phyloP scores from a whole-genome alignment of 1,140 invertebrate genomes.

The Dendroctonus valens region DNA sequence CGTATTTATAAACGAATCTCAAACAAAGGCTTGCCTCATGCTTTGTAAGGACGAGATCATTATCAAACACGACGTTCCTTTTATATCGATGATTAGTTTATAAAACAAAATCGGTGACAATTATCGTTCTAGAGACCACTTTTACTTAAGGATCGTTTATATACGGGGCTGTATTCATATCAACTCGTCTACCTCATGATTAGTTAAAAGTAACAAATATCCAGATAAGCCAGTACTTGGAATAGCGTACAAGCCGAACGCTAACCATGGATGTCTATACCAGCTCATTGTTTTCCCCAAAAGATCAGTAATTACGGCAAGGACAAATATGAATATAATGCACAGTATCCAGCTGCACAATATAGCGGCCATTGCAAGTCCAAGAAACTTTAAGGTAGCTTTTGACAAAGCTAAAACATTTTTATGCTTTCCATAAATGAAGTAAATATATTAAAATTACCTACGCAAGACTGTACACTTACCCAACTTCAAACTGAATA shows the following conservation, averaged over 20 bases:
- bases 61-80: too few relatives aligned
- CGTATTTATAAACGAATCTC: too few relatives aligned
- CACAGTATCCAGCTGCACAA: slow-evolving; percentile 37
- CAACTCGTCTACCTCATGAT: slow-evolving; percentile 28
- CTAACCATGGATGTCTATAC: slow-evolving; percentile 46
- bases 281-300: slow-evolving; percentile 49
- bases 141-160: not conserved
- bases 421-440: not conserved
- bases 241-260: slow-evolving; percentile 45
- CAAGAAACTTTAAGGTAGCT: slow-evolving; percentile 33
- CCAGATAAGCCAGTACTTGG: slow-evolving; percentile 39
- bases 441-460: not conserved
- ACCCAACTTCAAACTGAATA: slow-evolving; percentile 42
- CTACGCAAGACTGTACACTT: slow-evolving; percentile 2
- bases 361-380: slow-evolving; percentile 32
- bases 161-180: not conserved
- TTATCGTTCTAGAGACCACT: too few relatives aligned
- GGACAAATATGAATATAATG: slow-evolving; percentile 24
- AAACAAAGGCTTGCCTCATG: too few relatives aligned
- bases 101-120: too few relatives aligned
- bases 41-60: too few relatives aligned
- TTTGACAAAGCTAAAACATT: slow-evolving; percentile 35
- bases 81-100: too few relatives aligned
- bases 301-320: slow-evolving; percentile 36
- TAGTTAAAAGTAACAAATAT: slow-evolving; percentile 29